Evolutionary conservation across 2,888 invertebrate species (phyloP).

Genomic region (Ophion obscuratus): DNA sequence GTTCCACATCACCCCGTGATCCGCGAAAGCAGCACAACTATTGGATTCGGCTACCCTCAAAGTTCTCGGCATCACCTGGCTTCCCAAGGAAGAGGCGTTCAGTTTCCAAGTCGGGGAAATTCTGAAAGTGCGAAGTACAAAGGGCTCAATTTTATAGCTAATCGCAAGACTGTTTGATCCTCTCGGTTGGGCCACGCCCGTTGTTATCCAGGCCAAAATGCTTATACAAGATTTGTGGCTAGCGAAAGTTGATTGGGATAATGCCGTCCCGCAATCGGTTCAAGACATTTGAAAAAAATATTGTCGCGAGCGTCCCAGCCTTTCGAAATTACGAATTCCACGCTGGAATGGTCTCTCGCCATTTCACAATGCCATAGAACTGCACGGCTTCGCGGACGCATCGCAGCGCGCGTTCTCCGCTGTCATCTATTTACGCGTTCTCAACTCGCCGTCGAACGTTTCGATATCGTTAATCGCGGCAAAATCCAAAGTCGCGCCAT

Average conservation of each 20-base stretch:
- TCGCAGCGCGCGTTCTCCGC: slow-evolving; percentile 56
- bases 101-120: no score
- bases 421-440: not conserved
- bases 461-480: not conserved
- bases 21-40: slow-evolving; percentile 41
- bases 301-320: slow-evolving; percentile 9
- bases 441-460: no score
- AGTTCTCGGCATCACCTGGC: no score
- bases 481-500: slow-evolving; percentile 30
- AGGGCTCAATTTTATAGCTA: slow-evolving; percentile 13
- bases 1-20: slow-evolving; percentile 33
- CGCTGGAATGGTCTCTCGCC: slow-evolving; percentile 43
- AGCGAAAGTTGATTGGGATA: no score
- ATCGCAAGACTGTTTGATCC: slow-evolving; percentile 14
- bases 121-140: not conserved
- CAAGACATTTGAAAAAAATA: not conserved
- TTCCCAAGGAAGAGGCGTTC: no score
- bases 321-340: slow-evolving; percentile 43
- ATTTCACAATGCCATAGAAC: not conserved
- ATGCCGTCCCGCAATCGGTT: no score
- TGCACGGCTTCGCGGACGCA: slow-evolving; percentile 54
- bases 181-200: no score
- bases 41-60: no score
- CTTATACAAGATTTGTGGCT: slow-evolving; percentile 7
- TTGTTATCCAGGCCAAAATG: slow-evolving; percentile 3